Evolutionary conservation across 2,888 invertebrate species (phyloP).

Genomic region (Eupithecia abbreviata): DNA sequence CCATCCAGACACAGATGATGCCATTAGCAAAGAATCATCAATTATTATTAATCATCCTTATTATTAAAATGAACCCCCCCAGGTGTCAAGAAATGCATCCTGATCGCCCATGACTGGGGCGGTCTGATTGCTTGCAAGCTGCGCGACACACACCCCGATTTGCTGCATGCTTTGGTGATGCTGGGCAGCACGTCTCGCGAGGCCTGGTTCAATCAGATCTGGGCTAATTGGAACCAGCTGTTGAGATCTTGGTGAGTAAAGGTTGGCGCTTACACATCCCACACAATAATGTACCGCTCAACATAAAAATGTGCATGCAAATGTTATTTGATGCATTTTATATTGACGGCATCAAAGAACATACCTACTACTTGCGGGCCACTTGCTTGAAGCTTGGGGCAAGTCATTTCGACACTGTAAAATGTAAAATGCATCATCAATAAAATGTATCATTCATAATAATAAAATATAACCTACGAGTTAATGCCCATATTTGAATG

Average conservation of each 20-base stretch:
- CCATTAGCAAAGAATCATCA: too few species aligned
- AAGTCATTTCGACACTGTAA: too few species aligned
- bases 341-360: neutral
- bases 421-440: too few species aligned
- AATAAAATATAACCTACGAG: too few species aligned
- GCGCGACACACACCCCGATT: constrained; percentile 80
- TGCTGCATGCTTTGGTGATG: constrained; percentile 80
- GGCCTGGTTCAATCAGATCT: constrained; percentile 71
- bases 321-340: too few species aligned
- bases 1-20: too few species aligned
- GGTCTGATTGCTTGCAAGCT: constrained; percentile 83
- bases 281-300: neutral
- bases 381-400: too few species aligned
- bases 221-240: constrained; percentile 67
- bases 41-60: too few species aligned
- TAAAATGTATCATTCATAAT: too few species aligned
- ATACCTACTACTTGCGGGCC: too few species aligned
- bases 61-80: constrained; percentile 38
- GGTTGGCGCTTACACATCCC: neutral
- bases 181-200: constrained; percentile 80
- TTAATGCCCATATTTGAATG: too few species aligned
- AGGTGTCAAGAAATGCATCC: constrained; percentile 81
- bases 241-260: constrained; percentile 75
- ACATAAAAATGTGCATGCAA: neutral
- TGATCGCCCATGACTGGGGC: constrained; percentile 89